phyloP scores from a whole-genome alignment of 2,113 vertebrate species.

The Ceyx melanurus region DNA sequence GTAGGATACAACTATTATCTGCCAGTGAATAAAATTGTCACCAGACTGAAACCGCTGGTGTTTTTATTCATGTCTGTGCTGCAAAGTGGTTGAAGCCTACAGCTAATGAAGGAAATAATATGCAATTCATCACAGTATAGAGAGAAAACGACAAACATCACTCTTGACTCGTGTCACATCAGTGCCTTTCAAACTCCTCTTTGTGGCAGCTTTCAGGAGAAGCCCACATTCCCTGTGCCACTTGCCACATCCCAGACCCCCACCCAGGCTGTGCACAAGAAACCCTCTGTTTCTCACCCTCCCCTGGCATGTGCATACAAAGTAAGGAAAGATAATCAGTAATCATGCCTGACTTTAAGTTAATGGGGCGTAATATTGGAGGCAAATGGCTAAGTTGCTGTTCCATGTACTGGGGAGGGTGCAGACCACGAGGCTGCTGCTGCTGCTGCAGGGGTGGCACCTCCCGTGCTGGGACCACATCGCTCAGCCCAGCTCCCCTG shows the following conservation, averaged over 20 bases:
- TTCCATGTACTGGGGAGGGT: neutral
- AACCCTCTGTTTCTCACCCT: slow-evolving; percentile 39
- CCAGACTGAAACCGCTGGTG: slow-evolving; percentile 28
- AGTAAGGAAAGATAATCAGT: slow-evolving; percentile 61
- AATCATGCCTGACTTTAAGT: slow-evolving; percentile 61
- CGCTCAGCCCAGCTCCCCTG: neutral
- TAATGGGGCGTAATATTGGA: slow-evolving; percentile 51
- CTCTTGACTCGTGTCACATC: slow-evolving; percentile 58
- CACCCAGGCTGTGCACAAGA: neutral
- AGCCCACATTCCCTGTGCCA: neutral
- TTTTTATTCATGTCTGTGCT: slow-evolving; percentile 53
- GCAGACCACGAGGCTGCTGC: neutral
- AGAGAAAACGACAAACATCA: slow-evolving; percentile 47
- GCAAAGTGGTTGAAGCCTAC: slow-evolving; percentile 57
- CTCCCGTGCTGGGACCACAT: neutral
- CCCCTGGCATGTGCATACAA: slow-evolving; percentile 3
- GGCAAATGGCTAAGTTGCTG: neutral
- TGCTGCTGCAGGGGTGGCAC: neutral
- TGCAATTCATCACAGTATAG: slow-evolving; percentile 67
- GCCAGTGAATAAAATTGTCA: slow-evolving; percentile 56
- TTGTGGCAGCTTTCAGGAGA: neutral
- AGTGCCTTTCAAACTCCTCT: slow-evolving; percentile 60
- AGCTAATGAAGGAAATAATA: slow-evolving; percentile 71
- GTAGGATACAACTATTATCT: slow-evolving; percentile 49
- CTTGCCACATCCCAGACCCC: slow-evolving; percentile 18